These are phyloP conservation scores for Plectropomus leopardus DNA, from an alignment of 2,113 vertebrate genomes.

Conservation along the genomic window DNA sequence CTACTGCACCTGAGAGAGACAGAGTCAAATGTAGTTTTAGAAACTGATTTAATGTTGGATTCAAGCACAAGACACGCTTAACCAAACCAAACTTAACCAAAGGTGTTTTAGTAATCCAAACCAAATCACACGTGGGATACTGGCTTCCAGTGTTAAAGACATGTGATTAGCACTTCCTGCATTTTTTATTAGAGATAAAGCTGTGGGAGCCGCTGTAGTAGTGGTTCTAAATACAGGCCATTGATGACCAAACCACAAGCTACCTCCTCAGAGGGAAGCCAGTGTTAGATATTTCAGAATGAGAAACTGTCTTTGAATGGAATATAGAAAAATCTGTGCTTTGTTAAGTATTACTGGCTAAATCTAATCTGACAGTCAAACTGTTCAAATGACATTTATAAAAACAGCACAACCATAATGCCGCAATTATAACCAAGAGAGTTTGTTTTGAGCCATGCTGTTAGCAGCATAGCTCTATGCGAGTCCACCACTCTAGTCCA, in stretches of 20 bases:
- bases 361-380: too few species aligned
- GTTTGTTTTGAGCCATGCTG: not conserved
- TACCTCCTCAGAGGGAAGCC: not conserved
- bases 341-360: too few species aligned
- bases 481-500: not conserved
- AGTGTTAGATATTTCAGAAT: not conserved
- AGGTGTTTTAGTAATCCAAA: not conserved
- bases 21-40: slow-evolving; percentile 1
- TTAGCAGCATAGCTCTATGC: not conserved
- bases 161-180: too few species aligned
- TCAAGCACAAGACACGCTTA: not conserved
- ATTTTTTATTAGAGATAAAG: not conserved
- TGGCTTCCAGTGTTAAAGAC: not conserved
- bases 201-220: not conserved
- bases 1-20: slow-evolving; percentile 30
- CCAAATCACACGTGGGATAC: not conserved
- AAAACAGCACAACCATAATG: not conserved
- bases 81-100: not conserved
- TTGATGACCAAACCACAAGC: not conserved
- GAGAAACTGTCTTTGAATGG: not conserved
- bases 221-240: not conserved
- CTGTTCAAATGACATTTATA: too few species aligned
- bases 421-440: not conserved
- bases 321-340: not conserved
- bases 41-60: slow-evolving; percentile 10